Evolutionary conservation across 2,113 vertebrate genomes (phyloP).

Genomic region (Madoqua kirkii): DNA sequence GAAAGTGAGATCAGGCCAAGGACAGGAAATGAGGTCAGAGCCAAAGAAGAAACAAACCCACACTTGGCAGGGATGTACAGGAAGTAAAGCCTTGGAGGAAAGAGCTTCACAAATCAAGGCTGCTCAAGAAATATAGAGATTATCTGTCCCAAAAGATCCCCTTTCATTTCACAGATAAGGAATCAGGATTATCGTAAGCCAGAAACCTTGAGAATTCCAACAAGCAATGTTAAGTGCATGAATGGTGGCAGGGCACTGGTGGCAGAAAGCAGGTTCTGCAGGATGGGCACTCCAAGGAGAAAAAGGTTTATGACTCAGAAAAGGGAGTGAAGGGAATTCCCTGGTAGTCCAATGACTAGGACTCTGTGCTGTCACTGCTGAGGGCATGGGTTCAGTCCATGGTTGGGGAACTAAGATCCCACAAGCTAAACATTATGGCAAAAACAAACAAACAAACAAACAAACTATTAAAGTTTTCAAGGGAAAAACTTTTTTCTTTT

Average conservation of each 20-base stretch:
- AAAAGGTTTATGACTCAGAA: neutral
- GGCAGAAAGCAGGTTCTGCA: neutral
- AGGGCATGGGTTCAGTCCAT: neutral
- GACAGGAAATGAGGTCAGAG: constrained; percentile 59
- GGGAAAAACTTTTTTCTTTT: neutral
- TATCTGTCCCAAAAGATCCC: neutral
- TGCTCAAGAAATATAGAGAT: neutral
- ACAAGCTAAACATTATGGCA: neutral
- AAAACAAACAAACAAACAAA: neutral
- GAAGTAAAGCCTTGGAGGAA: constrained; percentile 7
- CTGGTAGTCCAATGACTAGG: neutral
- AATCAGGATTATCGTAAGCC: neutral
- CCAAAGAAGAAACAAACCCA: neutral
- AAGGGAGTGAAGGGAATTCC: neutral
- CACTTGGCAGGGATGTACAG: neutral
- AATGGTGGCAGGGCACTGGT: no score
- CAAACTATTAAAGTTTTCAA: neutral
- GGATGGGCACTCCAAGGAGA: neutral
- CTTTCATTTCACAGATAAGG: neutral
- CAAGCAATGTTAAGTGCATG: neutral
- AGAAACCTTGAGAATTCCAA: neutral
- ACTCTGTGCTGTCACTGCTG: neutral
- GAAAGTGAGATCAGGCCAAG: constrained; percentile 46
- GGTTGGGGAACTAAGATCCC: neutral
- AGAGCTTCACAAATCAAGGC: neutral